Conservation (phyloP, 2,888 invertebrate species). For the Catocala sponsa region DNA sequence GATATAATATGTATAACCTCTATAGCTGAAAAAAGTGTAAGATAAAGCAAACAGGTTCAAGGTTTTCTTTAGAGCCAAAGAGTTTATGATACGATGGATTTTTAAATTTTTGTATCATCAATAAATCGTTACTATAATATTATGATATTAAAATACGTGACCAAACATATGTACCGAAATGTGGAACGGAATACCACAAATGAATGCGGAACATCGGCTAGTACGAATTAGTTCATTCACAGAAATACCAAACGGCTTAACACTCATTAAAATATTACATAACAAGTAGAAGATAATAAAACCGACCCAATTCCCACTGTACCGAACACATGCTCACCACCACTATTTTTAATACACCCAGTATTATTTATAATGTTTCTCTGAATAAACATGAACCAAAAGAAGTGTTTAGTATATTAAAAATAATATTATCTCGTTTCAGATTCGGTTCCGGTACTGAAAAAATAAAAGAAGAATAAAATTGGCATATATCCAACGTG, state of each 20-base stretch:
- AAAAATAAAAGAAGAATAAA: constrained; percentile 48
- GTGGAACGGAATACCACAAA: neutral
- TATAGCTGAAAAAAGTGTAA: too few species aligned
- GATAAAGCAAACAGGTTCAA: too few species aligned
- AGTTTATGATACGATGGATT: too few species aligned
- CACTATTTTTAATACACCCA: constrained; percentile 41
- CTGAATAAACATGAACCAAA: constrained; percentile 34
- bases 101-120: too few species aligned
- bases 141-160: too few species aligned
- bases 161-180: neutral
- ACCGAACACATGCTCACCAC: constrained; percentile 28
- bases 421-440: constrained; percentile 68
- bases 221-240: neutral
- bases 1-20: too few species aligned
- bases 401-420: constrained; percentile 59
- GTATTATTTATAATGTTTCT: constrained; percentile 34
- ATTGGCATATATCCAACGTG: constrained; percentile 69
- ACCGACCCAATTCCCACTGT: constrained; percentile 47
- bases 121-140: too few species aligned
- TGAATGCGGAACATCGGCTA: too few species aligned
- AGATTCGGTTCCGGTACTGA: constrained; percentile 63
- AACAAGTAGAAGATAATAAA: constrained; percentile 38
- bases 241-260: constrained; percentile 20
- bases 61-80: too few species aligned
- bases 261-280: constrained; percentile 29